Conservation (phyloP, 2,113 vertebrate genomes). For the Nansenia antarctica region DNA sequence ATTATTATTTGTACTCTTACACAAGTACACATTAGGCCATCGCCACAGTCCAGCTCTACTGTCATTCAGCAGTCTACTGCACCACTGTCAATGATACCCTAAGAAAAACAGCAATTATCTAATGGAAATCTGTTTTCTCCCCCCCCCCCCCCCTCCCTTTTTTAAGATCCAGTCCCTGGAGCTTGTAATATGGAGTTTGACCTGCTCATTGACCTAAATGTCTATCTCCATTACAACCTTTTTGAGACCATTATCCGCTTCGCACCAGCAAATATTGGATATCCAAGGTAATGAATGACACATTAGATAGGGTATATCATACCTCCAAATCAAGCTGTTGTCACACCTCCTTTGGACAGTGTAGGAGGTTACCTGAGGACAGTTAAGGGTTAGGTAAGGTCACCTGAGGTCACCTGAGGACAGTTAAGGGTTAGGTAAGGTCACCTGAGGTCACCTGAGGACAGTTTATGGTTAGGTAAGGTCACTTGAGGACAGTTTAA, state of each 20-base stretch:
- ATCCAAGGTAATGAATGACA: conserved; percentile 78
- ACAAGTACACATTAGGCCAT: too few species aligned
- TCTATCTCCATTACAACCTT: conserved; percentile 87
- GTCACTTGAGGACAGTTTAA: too few species aligned
- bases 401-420: too few species aligned
- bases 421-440: too few species aligned
- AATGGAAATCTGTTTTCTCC: not conserved
- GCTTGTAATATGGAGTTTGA: conserved; percentile 88
- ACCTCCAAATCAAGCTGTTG: too few species aligned
- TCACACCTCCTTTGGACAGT: too few species aligned
- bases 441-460: too few species aligned
- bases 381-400: too few species aligned
- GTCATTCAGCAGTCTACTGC: not conserved
- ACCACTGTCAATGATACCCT: not conserved
- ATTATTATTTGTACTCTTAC: too few species aligned
- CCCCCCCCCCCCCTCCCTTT: conserved; percentile 5
- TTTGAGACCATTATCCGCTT: conserved; percentile 85
- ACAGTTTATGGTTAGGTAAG: too few species aligned
- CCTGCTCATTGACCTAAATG: conserved; percentile 86
- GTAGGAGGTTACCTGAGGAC: too few species aligned
- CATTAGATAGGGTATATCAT: not conserved
- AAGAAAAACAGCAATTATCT: not conserved
- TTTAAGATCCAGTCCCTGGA: conserved; percentile 90
- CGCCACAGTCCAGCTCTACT: not conserved
- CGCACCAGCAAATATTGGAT: conserved; percentile 89